Conservation (phyloP, 2,113 vertebrate genomes). For the Cyanocitta stelleri region DNA sequence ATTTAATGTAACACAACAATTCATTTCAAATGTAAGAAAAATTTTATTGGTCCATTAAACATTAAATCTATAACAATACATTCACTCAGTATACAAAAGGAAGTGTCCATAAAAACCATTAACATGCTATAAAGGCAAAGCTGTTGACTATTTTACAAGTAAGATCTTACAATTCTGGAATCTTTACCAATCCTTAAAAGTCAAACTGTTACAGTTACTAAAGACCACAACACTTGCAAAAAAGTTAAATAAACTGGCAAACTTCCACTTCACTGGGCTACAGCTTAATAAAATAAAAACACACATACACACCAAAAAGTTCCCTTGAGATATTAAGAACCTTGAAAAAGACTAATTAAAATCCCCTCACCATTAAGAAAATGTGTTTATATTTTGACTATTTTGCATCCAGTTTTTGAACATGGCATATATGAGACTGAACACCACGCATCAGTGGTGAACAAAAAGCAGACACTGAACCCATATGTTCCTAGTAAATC, state of each 20-base stretch:
- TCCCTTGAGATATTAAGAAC: slow-evolving; percentile 46
- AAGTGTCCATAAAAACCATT: slow-evolving; percentile 42
- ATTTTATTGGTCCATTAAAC: slow-evolving; percentile 65
- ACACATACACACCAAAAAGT: slow-evolving; percentile 5
- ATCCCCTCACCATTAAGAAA: slow-evolving; percentile 18
- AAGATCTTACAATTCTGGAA: slow-evolving; percentile 12
- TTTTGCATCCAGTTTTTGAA: slow-evolving; percentile 49
- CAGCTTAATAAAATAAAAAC: slow-evolving; percentile 26
- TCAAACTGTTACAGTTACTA: slow-evolving; percentile 48
- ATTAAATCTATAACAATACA: slow-evolving; percentile 43
- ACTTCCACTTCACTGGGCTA: slow-evolving; percentile 37
- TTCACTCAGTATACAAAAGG: slow-evolving; percentile 56
- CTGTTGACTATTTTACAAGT: slow-evolving; percentile 3
- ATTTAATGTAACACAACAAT: background rate
- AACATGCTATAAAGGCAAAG: slow-evolving; percentile 50
- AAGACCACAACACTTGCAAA: slow-evolving; percentile 19
- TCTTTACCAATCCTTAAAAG: slow-evolving; percentile 30
- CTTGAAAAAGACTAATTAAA: slow-evolving; percentile 44
- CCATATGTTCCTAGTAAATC: slow-evolving; percentile 9
- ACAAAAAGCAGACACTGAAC: slow-evolving; percentile 30
- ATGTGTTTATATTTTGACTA: slow-evolving; percentile 18
- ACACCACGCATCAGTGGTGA: background rate
- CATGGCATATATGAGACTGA: background rate
- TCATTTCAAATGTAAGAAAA: slow-evolving; percentile 53
- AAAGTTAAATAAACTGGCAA: slow-evolving; percentile 47